Base-by-base conservation (phyloP, 2,797 vertebrate species). In the Aratinga solstitialis region DNA sequence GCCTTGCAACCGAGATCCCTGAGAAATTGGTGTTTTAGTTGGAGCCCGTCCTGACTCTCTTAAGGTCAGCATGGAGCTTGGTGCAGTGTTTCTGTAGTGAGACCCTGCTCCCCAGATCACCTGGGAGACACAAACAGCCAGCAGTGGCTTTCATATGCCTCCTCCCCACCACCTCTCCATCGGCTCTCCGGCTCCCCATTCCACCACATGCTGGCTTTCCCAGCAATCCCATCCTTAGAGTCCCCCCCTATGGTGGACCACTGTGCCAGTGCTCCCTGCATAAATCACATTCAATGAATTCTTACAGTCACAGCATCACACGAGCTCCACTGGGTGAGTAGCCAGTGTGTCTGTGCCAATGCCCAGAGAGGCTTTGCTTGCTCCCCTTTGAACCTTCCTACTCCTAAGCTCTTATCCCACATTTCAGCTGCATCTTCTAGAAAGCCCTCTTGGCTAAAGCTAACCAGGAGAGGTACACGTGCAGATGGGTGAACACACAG, bases 51-150 rank as follows among this genome's bases (percentile, higher is more conserved):
- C 54, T 3, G 3, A 2, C 34, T 50, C 4, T 32, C 50, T 69
- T 45, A 16, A 0, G 2, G 30, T 29, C 13, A 8, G 66, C n/a
- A 66, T 0, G 0, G 74, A 18, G 40, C 50, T 78, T 73, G 34
- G 34, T 23, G 30, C 13, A 38, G 9, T 1, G 0, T 45, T 88
- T 68, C 61, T 67, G 29, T 22, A 78, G 59, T 3, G 23, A 71
- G 24, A 66, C 14, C 22, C 36, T 3, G 4, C 24, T 93, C 40
- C 45, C n/a, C 1, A 2, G 47, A 34, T 68, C 54, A 50, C 11
- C 9, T 1, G 13, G 47, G 18, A 73, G 50, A 73, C 0, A 9
- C 1, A 10, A 67, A 75, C 58, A 50, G 34, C n/a, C 78, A 89
- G 53, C 56, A 7, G 7, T 42, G 48, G 48, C 51, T 77, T 75